Evolutionary conservation across 2,797 vertebrate species (phyloP).

Genomic region (Eremophila alpestris): DNA sequence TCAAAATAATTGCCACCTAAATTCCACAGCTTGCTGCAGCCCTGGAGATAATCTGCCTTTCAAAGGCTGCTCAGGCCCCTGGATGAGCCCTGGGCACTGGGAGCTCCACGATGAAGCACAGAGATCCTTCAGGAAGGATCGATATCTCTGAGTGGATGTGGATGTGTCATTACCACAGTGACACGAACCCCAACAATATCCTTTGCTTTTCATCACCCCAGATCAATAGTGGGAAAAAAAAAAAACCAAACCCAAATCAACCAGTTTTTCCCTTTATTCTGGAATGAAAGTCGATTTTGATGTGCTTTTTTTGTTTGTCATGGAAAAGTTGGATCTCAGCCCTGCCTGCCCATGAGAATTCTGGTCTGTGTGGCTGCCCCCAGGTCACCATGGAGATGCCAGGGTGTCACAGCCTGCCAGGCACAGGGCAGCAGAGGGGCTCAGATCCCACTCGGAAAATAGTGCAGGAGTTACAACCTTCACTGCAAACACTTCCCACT

Average conservation of each 20-base stretch:
- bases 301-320: background rate
- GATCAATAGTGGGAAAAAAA: background rate
- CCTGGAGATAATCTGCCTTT: background rate
- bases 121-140: background rate
- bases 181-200: background rate
- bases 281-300: background rate
- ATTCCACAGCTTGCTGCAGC: background rate
- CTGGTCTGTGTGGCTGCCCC: rapidly evolving
- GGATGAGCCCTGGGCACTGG: background rate
- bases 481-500: background rate
- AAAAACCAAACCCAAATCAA: background rate
- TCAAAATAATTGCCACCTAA: slow-evolving; percentile 25
- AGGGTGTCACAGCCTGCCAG: rapidly evolving
- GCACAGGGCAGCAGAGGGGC: background rate
- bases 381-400: background rate
- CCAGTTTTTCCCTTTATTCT: background rate
- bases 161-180: background rate
- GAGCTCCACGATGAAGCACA: background rate
- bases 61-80: background rate
- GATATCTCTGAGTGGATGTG: background rate
- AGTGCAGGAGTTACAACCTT: background rate
- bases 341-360: background rate
- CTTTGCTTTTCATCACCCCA: background rate
- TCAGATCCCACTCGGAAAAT: rapidly evolving
- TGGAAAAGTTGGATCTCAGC: background rate